Percentiles rank a stretch among this genome's conserved stretches.
Evolutionary conservation across 2,113 vertebrate genomes (phyloP).

Genomic region (Rhinoderma darwinii): DNA sequence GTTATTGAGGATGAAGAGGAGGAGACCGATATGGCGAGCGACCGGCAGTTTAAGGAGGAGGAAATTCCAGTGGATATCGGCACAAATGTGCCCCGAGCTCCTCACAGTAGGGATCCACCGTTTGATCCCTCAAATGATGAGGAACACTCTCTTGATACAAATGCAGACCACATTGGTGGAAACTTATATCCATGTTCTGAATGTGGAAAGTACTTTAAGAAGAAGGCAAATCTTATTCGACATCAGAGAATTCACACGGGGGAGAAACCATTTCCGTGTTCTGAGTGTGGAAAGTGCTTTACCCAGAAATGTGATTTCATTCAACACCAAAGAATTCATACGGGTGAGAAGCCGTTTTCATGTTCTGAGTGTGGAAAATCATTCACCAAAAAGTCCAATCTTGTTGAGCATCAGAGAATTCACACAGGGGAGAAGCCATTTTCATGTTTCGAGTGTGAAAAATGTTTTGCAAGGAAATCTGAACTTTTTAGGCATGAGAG

Average conservation of each 20-base stretch:
- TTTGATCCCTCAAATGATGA: background rate
- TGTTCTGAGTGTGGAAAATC: background rate
- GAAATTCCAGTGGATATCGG: background rate
- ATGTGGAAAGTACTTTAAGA: background rate
- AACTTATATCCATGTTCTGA: background rate
- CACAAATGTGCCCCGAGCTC: background rate
- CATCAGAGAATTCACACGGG: background rate
- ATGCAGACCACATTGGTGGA: background rate
- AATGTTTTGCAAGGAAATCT: background rate
- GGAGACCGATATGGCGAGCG: background rate
- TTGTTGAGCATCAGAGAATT: background rate
- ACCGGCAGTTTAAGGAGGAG: background rate
- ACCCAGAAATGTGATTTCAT: background rate
- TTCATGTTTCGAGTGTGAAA: background rate
- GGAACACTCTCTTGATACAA: background rate
- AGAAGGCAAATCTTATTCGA: background rate
- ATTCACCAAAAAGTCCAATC: background rate
- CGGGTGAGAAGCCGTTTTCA: background rate
- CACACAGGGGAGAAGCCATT: background rate
- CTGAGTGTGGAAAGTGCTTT: background rate
- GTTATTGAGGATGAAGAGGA: background rate
- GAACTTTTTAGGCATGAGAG: background rate
- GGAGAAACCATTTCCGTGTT: background rate
- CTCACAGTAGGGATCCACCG: background rate
- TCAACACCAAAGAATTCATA: background rate